Evolutionary conservation across 2,797 vertebrate genomes (phyloP).

Genomic region (Chrysolophus pictus): DNA sequence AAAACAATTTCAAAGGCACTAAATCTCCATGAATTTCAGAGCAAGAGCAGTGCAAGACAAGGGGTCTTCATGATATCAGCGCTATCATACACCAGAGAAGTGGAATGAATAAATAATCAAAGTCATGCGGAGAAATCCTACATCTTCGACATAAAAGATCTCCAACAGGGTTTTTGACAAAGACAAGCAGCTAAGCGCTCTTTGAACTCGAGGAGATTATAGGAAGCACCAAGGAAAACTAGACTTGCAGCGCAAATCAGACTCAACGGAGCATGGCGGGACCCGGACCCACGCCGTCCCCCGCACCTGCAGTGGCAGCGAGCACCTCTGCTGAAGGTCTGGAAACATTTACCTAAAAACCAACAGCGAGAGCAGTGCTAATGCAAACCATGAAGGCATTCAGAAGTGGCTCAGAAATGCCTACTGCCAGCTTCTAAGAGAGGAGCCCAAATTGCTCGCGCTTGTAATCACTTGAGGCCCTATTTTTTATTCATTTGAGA

Average conservation of each 20-base stretch:
- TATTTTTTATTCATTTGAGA: slow-evolving; percentile 74
- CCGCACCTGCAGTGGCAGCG: slow-evolving; percentile 56
- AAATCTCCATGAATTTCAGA: slow-evolving; percentile 87
- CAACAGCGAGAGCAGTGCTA: slow-evolving; percentile 3
- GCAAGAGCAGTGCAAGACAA: slow-evolving; percentile 81
- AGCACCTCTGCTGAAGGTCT: slow-evolving; percentile 61
- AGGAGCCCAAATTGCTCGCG: slow-evolving; percentile 68
- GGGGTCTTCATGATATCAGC: slow-evolving; percentile 82
- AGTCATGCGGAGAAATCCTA: slow-evolving; percentile 90
- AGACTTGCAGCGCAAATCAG: slow-evolving; percentile 82
- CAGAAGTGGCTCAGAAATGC: slow-evolving; percentile 57
- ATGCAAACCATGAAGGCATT: slow-evolving; percentile 41
- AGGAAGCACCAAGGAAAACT: slow-evolving; percentile 82
- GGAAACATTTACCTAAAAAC: slow-evolving; percentile 70
- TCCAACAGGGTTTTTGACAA: slow-evolving; percentile 92
- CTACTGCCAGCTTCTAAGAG: slow-evolving; percentile 67
- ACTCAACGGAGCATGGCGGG: slow-evolving; percentile 81
- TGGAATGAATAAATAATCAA: slow-evolving; percentile 97
- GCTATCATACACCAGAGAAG: slow-evolving; percentile 89
- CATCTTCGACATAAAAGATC: slow-evolving; percentile 94
- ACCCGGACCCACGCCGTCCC: slow-evolving; percentile 66
- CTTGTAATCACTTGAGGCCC: slow-evolving; percentile 74
- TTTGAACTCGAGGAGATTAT: slow-evolving; percentile 91
- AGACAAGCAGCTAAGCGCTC: slow-evolving; percentile 90
- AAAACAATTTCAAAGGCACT: slow-evolving; percentile 86